Evolutionary conservation across 2,888 invertebrate species (phyloP), one percentile per base, ranked within the genome.

Genomic region (Agonopterix heracliana): DNA sequence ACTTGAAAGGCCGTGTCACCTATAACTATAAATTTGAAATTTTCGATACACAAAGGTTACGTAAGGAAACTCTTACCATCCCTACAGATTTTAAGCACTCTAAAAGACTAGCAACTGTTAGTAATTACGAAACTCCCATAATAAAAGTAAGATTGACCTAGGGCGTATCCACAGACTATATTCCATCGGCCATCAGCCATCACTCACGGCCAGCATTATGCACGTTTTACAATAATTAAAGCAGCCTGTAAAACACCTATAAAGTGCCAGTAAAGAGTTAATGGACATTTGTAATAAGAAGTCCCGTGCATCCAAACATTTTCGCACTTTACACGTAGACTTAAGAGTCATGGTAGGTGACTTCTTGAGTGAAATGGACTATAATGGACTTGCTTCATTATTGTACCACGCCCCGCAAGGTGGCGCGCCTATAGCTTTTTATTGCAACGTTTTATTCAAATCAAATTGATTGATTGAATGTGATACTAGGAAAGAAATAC

Each of bases 191-290:
- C 26, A 26, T 26, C 38, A 41, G 9, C 63, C 60, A 70, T 73
- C 64, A 66, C 54, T 69, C 63, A 66, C 51, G 48, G 54, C 57
- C 49, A 42, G 54, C 53, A 59, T 63, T 59, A 64, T 56, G 45
- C 49, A 69, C 64, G 66, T 71, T 76, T 75, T 72, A 75, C 74
- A 78, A 74, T 85, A 85, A 84, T 86, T 85, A 83, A 81, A 79
- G 71, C 73, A 67, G 74, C 67, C 71, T 69, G 76, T 80, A 75
- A 81, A 80, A 75, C 73, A 69, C 71, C 74, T 80, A 78, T 83
- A 82, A 85, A 83, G 74, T 64, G 75, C 72, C 67, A 70, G 74
- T 78, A 77, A 78, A 77, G 60, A 61, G 73, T 71, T 80, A 83
- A 85, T 81, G 79, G 71, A 63, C 62, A 10, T 38, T 11, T 38